Evolutionary conservation across 2,888 invertebrate genomes (phyloP).

Genomic region (Homarus gammarus): DNA sequence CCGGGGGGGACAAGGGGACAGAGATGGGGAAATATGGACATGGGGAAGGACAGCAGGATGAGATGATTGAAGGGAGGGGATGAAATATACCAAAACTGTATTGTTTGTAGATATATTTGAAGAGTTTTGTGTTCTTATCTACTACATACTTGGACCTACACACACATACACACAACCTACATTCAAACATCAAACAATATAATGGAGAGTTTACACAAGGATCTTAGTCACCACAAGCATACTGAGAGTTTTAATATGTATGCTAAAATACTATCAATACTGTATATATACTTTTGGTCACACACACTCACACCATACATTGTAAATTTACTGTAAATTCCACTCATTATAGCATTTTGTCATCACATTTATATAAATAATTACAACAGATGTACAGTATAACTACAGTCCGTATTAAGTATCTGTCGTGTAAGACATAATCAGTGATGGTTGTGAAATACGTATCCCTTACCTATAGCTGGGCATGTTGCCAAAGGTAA

Average conservation of each 20-base stretch:
- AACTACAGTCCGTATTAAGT: background rate
- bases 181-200: no score
- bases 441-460: background rate
- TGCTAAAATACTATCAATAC: no score
- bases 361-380: background rate
- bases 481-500: conserved; percentile 87
- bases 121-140: background rate
- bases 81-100: conserved; percentile 59
- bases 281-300: no score
- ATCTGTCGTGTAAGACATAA: background rate
- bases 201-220: no score
- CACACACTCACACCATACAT: background rate
- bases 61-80: conserved; percentile 39
- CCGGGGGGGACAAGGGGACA: background rate
- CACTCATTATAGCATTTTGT: background rate
- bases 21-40: conserved; percentile 14
- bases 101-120: conserved; percentile 1
- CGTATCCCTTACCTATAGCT: conserved; percentile 78
- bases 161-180: background rate
- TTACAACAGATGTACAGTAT: background rate
- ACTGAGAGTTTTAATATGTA: no score
- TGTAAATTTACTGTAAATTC: background rate
- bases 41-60: conserved; percentile 17
- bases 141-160: background rate
- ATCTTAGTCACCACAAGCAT: no score